phyloP scores from a whole-genome alignment of 2,888 invertebrate species.

The Nebria brevicollis region DNA sequence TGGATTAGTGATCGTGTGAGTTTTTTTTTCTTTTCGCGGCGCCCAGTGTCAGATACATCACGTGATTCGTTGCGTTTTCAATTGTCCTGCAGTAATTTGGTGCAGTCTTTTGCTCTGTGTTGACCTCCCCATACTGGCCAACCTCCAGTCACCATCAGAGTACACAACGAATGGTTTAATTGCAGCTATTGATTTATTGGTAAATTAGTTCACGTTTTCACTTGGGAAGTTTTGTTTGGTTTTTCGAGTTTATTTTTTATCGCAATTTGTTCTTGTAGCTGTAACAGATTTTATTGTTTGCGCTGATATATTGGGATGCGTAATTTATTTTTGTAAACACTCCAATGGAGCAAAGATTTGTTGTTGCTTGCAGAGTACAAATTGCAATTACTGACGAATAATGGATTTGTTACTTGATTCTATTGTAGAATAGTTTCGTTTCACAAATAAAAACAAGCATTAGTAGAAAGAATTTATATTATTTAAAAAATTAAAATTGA shows the following conservation, averaged over 20 bases:
- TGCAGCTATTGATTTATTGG: conserved; percentile 14
- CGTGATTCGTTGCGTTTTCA: conserved; percentile 44
- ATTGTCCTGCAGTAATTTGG: conserved; percentile 39
- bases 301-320: neutral
- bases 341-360: neutral
- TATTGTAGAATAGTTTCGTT: conserved; percentile 4
- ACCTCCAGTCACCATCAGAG: neutral
- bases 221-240: neutral
- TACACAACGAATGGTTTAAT: neutral
- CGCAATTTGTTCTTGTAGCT: neutral
- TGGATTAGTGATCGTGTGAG: conserved; percentile 56
- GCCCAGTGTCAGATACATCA: conserved; percentile 36
- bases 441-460: neutral
- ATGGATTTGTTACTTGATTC: neutral
- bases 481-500: neutral
- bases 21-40: conserved; percentile 50
- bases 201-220: conserved; percentile 11
- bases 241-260: neutral
- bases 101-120: conserved; percentile 18
- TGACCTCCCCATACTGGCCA: neutral
- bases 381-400: neutral
- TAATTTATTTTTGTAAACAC: neutral
- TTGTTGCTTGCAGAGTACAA: conserved; percentile 5
- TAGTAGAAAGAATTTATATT: neutral
- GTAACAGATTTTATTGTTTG: neutral